These are phyloP conservation scores for Cheumatopsyche charites DNA, from an alignment of 1,140 invertebrate species.

Conservation along the genomic window DNA sequence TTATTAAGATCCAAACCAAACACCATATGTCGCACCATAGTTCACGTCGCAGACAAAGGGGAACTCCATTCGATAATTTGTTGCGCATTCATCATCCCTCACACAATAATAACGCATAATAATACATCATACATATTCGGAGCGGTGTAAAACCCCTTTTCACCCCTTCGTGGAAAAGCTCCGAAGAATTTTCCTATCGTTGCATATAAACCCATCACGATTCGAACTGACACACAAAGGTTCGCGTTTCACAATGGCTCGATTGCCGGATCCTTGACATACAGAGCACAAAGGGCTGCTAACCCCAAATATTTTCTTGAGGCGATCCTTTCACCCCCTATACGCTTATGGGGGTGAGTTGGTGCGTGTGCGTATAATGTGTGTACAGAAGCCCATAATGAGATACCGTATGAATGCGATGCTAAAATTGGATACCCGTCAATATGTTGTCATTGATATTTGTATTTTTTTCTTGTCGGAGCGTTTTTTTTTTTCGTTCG, in stretches of 20 bases:
- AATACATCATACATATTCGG: not conserved
- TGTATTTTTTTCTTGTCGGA: too few relatives aligned
- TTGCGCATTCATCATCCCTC: not conserved
- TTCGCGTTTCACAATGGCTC: conserved; percentile 30
- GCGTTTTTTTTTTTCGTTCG: too few relatives aligned
- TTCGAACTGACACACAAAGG: conserved; percentile 28
- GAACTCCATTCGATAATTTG: conserved; percentile 8
- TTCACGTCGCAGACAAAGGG: too few relatives aligned
- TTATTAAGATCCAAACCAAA: too few relatives aligned
- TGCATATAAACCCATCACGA: conserved; percentile 23
- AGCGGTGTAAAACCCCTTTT: not conserved
- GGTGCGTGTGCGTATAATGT: not conserved
- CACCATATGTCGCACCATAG: too few relatives aligned
- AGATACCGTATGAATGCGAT: not conserved
- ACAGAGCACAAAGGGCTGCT: conserved; percentile 27
- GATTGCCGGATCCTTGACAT: conserved; percentile 27
- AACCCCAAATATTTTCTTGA: conserved; percentile 29
- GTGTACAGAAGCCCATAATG: not conserved
- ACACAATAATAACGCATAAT: conserved; percentile 2
- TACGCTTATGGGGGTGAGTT: too few relatives aligned
- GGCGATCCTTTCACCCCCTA: not conserved
- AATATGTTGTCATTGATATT: not conserved
- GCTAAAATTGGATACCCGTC: conserved; percentile 7
- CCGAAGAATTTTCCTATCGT: conserved; percentile 10
- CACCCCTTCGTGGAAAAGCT: not conserved